A percentile compares a stretch with the other conserved stretches of the same genome.
phyloP scores from a whole-genome alignment of 2,113 vertebrate genomes.

The Chloropsis cyanopogon region DNA sequence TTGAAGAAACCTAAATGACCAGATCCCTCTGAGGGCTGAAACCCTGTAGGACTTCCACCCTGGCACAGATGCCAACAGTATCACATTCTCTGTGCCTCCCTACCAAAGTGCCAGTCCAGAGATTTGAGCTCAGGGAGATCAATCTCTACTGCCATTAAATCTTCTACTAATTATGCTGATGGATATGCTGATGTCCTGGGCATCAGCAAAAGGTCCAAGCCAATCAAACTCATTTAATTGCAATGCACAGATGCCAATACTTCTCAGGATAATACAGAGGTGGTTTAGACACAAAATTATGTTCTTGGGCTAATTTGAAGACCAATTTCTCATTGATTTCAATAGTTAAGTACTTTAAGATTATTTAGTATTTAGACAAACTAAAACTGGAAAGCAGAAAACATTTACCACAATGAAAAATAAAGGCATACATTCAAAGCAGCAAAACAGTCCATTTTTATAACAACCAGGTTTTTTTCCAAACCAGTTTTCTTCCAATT shows the following conservation, averaged over 20 bases:
- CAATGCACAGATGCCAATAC: conserved; percentile 5
- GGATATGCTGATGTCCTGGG: neutral
- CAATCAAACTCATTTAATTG: conserved; percentile 6
- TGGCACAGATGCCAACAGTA: neutral
- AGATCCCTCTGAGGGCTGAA: neutral
- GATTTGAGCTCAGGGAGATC: neutral
- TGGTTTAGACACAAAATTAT: neutral
- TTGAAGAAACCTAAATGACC: neutral
- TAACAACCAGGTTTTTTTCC: neutral
- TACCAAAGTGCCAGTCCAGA: neutral
- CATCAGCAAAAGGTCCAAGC: neutral
- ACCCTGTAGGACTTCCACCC: neutral
- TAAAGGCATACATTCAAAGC: neutral
- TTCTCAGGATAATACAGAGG: neutral
- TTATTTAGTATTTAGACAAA: neutral
- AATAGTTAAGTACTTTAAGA: neutral
- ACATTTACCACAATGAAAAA: neutral
- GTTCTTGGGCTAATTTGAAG: neutral
- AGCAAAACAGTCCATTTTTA: neutral
- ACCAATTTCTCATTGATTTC: neutral
- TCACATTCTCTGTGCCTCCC: neutral
- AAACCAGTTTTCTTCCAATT: neutral
- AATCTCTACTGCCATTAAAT: neutral
- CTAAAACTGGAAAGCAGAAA: neutral
- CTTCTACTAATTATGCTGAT: neutral